Percentiles rank a stretch among this genome's conserved stretches.
Evolutionary conservation across 2,113 vertebrate genomes (phyloP).

Genomic region (Heterocephalus glaber): DNA sequence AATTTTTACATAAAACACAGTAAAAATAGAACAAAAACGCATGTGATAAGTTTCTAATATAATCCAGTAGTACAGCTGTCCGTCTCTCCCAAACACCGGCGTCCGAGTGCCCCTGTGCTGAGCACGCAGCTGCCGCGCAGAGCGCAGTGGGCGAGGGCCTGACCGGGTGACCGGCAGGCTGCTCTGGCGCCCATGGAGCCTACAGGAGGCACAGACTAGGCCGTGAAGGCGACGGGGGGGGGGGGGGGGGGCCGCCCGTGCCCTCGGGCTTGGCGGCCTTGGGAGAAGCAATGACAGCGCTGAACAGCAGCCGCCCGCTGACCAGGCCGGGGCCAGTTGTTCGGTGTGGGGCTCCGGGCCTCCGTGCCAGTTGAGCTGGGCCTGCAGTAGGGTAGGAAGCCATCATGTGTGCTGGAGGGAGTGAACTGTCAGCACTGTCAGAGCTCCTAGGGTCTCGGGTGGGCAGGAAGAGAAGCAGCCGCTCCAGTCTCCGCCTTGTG

Average conservation of each 20-base stretch:
- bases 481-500: background rate
- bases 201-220: background rate
- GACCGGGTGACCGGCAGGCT: background rate
- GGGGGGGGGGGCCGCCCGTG: too few relatives aligned
- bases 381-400: too few relatives aligned
- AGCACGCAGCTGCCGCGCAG: accelerated
- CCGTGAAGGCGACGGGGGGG: accelerated
- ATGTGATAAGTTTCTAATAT: background rate
- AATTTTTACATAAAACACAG: background rate
- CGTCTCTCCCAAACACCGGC: background rate
- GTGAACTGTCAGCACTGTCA: too few relatives aligned
- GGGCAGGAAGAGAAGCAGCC: background rate
- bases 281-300: background rate
- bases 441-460: too few relatives aligned
- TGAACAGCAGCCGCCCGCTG: too few relatives aligned
- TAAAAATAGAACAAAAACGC: background rate
- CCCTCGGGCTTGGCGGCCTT: background rate
- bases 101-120: accelerated
- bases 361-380: too few relatives aligned
- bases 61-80: background rate
- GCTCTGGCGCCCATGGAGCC: background rate
- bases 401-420: too few relatives aligned
- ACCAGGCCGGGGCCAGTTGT: too few relatives aligned
- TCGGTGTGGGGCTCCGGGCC: too few relatives aligned
- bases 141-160: accelerated